These are phyloP conservation scores for Ormyrus thymus DNA, from an alignment of 2,888 invertebrate genomes.

Conservation along the genomic window DNA sequence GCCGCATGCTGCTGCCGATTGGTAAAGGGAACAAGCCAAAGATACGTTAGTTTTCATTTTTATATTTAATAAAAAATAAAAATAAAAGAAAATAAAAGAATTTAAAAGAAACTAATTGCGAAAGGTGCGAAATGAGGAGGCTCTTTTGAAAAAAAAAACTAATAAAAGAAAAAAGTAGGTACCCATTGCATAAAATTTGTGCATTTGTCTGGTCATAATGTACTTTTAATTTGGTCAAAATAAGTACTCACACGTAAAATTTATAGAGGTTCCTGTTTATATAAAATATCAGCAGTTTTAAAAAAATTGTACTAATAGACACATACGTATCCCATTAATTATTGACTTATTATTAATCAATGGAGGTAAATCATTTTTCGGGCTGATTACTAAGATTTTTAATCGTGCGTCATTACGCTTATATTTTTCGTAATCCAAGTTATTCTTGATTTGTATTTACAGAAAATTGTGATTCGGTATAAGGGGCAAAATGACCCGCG, in stretches of 20 bases:
- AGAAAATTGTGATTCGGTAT: slow-evolving; percentile 47
- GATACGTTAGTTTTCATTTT: slow-evolving; percentile 84
- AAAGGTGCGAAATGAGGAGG: slow-evolving; percentile 12
- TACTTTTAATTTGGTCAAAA: too few relatives aligned
- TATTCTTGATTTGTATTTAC: slow-evolving; percentile 5
- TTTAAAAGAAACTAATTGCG: slow-evolving; percentile 35
- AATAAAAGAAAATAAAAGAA: slow-evolving; percentile 79
- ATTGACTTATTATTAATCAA: slow-evolving; percentile 61
- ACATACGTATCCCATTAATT: slow-evolving; percentile 31
- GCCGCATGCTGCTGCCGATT: slow-evolving; percentile 76
- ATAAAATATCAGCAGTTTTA: neutral
- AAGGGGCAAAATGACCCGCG: slow-evolving; percentile 13
- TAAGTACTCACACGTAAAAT: too few relatives aligned
- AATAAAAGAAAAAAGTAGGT: too few relatives aligned
- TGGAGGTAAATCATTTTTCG: slow-evolving; percentile 61
- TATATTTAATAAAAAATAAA: slow-evolving; percentile 79
- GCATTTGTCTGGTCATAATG: too few relatives aligned
- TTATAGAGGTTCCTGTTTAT: too few relatives aligned
- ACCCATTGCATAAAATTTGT: too few relatives aligned
- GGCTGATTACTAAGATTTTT: slow-evolving; percentile 65
- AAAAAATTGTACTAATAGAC: neutral
- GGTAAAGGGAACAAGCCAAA: slow-evolving; percentile 91
- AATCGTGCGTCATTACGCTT: slow-evolving; percentile 18
- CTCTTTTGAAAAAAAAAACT: neutral
- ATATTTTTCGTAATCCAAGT: slow-evolving; percentile 5